These are phyloP conservation scores for Epinotia bilunana DNA, from an alignment of 2,888 invertebrate species.

Conservation along the genomic window DNA sequence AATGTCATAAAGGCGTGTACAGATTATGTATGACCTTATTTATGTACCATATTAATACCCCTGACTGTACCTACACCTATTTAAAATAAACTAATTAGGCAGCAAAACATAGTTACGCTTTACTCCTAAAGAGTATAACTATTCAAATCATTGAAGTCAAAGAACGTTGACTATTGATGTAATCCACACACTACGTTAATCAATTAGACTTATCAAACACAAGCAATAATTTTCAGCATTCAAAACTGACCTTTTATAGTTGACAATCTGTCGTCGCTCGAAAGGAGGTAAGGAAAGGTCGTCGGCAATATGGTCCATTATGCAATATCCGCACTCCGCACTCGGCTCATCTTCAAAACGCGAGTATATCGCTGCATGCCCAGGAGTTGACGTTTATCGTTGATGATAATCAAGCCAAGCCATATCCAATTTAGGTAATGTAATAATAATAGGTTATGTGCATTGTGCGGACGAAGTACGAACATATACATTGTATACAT, in stretches of 20 bases:
- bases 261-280: conserved; percentile 35
- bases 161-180: background rate
- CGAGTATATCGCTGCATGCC: conserved; percentile 17
- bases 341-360: conserved; percentile 35
- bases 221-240: conserved; percentile 13
- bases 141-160: background rate
- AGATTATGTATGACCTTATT: too few relatives aligned
- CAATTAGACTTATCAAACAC: conserved; percentile 9
- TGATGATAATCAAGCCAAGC: too few relatives aligned
- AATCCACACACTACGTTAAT: background rate
- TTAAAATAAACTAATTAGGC: too few relatives aligned
- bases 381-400: conserved; percentile 35
- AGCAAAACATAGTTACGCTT: too few relatives aligned
- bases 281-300: conserved; percentile 40
- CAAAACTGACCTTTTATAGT: conserved; percentile 38
- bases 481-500: background rate
- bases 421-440: conserved; percentile 19
- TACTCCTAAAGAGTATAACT: too few relatives aligned
- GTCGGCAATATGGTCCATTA: conserved; percentile 29
- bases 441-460: background rate
- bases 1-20: too few relatives aligned
- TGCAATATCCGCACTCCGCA: conserved; percentile 27
- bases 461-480: background rate
- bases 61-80: too few relatives aligned
- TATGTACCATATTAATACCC: too few relatives aligned